A percentile compares a stretch with the other conserved stretches of the same genome.
Conservation (phyloP, 2,888 invertebrate genomes). For the Synanthedon vespiformis region DNA sequence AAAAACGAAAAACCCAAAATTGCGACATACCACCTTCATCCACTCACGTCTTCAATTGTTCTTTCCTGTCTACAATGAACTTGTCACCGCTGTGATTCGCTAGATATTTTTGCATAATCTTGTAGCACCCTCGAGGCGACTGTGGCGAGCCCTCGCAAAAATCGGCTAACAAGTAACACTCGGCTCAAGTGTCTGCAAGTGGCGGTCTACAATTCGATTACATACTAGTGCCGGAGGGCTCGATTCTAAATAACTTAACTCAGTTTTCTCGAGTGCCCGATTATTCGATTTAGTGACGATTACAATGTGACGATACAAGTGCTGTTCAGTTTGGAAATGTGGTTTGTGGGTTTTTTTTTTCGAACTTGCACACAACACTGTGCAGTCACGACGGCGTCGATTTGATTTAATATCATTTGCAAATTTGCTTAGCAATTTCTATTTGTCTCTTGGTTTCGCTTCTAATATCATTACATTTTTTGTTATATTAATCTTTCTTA, state of each 20-base stretch:
- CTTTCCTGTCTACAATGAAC: neutral
- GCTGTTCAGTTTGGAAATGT: slow-evolving; percentile 36
- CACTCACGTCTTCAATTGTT: too few relatives aligned
- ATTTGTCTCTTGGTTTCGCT: too few relatives aligned
- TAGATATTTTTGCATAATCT: slow-evolving; percentile 48
- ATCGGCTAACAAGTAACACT: slow-evolving; percentile 65
- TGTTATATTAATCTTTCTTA: too few relatives aligned
- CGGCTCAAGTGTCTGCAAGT: slow-evolving; percentile 55
- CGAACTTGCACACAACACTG: neutral
- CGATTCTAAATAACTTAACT: slow-evolving; percentile 57
- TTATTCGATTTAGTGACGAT: slow-evolving; percentile 58
- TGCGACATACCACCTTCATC: too few relatives aligned
- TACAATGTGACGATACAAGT: slow-evolving; percentile 62
- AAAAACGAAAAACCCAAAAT: too few relatives aligned
- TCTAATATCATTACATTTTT: too few relatives aligned
- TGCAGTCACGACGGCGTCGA: too few relatives aligned
- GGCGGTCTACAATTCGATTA: slow-evolving; percentile 65
- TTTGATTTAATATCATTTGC: too few relatives aligned
- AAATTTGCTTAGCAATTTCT: too few relatives aligned
- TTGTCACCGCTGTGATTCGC: slow-evolving; percentile 18
- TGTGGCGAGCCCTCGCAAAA: slow-evolving; percentile 34
- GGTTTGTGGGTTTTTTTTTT: slow-evolving; percentile 28
- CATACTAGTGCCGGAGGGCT: slow-evolving; percentile 48
- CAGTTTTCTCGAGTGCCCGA: slow-evolving; percentile 54
- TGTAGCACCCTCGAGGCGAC: slow-evolving; percentile 20